These are phyloP conservation scores for Emmelina monodactyla DNA, from an alignment of 2,888 invertebrate genomes.

Conservation along the genomic window DNA sequence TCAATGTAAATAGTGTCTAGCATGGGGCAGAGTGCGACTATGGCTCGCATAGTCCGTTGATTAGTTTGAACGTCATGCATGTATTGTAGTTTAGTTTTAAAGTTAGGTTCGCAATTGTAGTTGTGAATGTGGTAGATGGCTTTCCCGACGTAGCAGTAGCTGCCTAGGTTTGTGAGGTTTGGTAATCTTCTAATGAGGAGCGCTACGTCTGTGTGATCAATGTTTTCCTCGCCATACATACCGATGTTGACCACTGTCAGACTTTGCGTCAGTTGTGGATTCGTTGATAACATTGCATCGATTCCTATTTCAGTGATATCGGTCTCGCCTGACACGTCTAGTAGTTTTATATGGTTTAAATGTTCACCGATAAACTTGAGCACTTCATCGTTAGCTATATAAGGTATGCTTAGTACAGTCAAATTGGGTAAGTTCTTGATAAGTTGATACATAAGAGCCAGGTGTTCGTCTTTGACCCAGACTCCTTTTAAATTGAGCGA, in stretches of 20 bases:
- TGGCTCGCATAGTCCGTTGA: conserved; percentile 64
- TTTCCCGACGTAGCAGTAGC: conserved; percentile 74
- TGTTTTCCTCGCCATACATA: conserved; percentile 73
- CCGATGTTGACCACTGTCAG: conserved; percentile 72
- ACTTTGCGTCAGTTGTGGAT: conserved; percentile 58
- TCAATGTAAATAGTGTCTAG: conserved; percentile 73
- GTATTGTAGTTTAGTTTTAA: conserved; percentile 71
- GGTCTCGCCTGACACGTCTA: conserved; percentile 76
- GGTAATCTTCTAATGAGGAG: conserved; percentile 69
- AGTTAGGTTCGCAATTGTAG: conserved; percentile 56
- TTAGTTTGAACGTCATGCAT: conserved; percentile 72
- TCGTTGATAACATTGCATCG: conserved; percentile 59
- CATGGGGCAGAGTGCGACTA: conserved; percentile 67
- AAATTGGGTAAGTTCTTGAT: conserved; percentile 68
- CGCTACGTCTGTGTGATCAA: conserved; percentile 72
- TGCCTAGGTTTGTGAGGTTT: conserved; percentile 70
- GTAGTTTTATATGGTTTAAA: conserved; percentile 63
- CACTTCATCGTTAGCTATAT: conserved; percentile 74
- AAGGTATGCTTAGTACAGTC: conserved; percentile 71
- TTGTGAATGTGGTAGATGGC: conserved; percentile 65
- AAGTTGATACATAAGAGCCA: conserved; percentile 67
- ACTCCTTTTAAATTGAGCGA: conserved; percentile 75
- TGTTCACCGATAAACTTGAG: conserved; percentile 66
- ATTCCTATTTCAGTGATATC: conserved; percentile 73
- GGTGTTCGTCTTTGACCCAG: conserved; percentile 75